A percentile compares a stretch with the other conserved stretches of the same genome.
phyloP scores from a whole-genome alignment of 2,888 invertebrate genomes.

The Eutolmus rufibarbis region DNA sequence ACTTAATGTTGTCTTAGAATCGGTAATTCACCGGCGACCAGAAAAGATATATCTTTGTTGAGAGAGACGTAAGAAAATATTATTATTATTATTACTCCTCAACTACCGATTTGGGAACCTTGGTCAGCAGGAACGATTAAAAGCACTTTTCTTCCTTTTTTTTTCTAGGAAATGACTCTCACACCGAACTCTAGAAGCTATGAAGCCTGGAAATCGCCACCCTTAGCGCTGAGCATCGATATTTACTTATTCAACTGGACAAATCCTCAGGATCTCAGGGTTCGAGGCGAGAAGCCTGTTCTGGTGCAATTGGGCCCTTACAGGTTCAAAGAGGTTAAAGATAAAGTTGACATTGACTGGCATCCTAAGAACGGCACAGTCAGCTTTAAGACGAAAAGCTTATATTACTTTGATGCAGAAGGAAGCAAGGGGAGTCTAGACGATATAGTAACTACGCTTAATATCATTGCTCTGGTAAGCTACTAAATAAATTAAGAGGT shows the following conservation, averaged over 20 bases:
- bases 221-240: conserved; percentile 70
- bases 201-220: conserved; percentile 74
- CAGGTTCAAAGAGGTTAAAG: conserved; percentile 71
- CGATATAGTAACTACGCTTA: conserved; percentile 76
- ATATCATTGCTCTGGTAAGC: conserved; percentile 80
- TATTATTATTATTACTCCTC: neutral
- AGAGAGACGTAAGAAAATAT: neutral
- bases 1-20: neutral
- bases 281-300: conserved; percentile 66
- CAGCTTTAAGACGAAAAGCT: conserved; percentile 72
- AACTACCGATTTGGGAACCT: too few species aligned
- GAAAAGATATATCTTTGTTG: neutral
- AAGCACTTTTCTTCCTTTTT: neutral
- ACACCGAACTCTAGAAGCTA: conserved; percentile 69
- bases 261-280: conserved; percentile 72
- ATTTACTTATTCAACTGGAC: conserved; percentile 84
- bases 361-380: conserved; percentile 76
- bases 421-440: conserved; percentile 73
- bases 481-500: neutral
- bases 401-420: conserved; percentile 74
- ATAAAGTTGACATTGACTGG: conserved; percentile 77
- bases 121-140: neutral
- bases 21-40: neutral
- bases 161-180: conserved; percentile 70
- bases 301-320: conserved; percentile 70